phyloP scores from a whole-genome alignment of 2,888 invertebrate species.

The Sturmia bella region DNA sequence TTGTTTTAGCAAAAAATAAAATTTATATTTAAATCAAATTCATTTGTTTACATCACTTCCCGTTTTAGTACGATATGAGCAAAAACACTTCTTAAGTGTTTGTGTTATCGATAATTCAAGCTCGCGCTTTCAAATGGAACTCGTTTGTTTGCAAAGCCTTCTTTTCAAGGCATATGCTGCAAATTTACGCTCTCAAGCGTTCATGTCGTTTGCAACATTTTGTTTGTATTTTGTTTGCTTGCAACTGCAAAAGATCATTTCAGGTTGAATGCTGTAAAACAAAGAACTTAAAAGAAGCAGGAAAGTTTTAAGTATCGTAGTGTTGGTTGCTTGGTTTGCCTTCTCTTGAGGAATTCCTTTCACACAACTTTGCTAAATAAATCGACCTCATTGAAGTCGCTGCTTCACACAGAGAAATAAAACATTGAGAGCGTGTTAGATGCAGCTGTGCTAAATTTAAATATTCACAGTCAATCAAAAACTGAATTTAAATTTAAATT shows the following conservation, averaged over 20 bases:
- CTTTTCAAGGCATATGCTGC: background rate
- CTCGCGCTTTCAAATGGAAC: background rate
- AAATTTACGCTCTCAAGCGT: slow-evolving; percentile 5
- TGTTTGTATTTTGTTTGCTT: background rate
- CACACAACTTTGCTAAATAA: background rate
- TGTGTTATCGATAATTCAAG: slow-evolving; percentile 42
- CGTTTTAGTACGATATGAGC: slow-evolving; percentile 49
- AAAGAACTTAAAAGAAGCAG: slow-evolving; percentile 23
- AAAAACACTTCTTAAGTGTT: slow-evolving; percentile 12
- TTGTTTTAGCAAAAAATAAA: slow-evolving; percentile 4
- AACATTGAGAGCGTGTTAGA: background rate
- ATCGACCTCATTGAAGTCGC: slow-evolving; percentile 16
- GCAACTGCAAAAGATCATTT: slow-evolving; percentile 50
- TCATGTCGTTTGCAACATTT: background rate
- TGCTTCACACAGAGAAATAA: background rate
- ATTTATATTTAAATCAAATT: slow-evolving; percentile 18
- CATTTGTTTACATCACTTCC: slow-evolving; percentile 62
- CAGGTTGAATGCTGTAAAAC: slow-evolving; percentile 55
- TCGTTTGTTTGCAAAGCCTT: slow-evolving; percentile 2
- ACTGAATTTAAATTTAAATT: no score
- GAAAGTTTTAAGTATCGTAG: background rate
- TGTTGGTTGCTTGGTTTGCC: background rate
- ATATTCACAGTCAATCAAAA: no score
- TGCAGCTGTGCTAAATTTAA: background rate
- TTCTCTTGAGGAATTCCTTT: slow-evolving; percentile 19